These are phyloP conservation scores for Beris morrisii DNA, from an alignment of 2,888 invertebrate species.

Conservation along the genomic window DNA sequence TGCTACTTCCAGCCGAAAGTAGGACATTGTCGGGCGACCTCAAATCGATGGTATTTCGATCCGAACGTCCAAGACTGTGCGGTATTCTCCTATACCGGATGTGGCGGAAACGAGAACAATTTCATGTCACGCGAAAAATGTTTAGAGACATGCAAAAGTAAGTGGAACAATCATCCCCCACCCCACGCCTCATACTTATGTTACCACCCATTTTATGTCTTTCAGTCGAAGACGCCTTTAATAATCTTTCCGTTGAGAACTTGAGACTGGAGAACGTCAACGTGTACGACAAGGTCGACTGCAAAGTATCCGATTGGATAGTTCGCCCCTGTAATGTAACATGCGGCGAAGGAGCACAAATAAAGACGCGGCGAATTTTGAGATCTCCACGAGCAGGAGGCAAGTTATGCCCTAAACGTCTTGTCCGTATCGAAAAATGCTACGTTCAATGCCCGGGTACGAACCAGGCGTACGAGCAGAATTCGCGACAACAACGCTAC, in stretches of 20 bases:
- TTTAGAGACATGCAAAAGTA: slow-evolving; percentile 62
- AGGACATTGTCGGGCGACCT: slow-evolving; percentile 77
- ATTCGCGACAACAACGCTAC: background rate
- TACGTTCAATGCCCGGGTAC: slow-evolving; percentile 49
- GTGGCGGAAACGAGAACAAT: slow-evolving; percentile 86
- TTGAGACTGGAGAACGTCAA: slow-evolving; percentile 42
- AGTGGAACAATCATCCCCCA: background rate
- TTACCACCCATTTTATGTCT: background rate
- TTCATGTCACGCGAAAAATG: slow-evolving; percentile 76
- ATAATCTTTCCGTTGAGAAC: slow-evolving; percentile 46
- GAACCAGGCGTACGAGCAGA: background rate
- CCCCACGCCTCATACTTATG: background rate
- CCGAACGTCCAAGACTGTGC: slow-evolving; percentile 69
- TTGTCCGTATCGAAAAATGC: slow-evolving; percentile 53
- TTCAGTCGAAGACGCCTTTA: slow-evolving; percentile 21
- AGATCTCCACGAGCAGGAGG: slow-evolving; percentile 59
- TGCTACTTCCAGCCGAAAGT: slow-evolving; percentile 57
- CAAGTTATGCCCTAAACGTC: slow-evolving; percentile 58
- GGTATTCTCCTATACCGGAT: slow-evolving; percentile 83
- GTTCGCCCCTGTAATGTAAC: slow-evolving; percentile 57
- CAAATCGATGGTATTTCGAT: slow-evolving; percentile 85
- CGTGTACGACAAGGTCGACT: slow-evolving; percentile 50
- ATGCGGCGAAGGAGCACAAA: slow-evolving; percentile 58
- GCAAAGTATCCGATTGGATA: slow-evolving; percentile 59
- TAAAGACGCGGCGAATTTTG: slow-evolving; percentile 58